Conservation (phyloP, 2,797 vertebrate species). For the Monodelphis domestica region DNA sequence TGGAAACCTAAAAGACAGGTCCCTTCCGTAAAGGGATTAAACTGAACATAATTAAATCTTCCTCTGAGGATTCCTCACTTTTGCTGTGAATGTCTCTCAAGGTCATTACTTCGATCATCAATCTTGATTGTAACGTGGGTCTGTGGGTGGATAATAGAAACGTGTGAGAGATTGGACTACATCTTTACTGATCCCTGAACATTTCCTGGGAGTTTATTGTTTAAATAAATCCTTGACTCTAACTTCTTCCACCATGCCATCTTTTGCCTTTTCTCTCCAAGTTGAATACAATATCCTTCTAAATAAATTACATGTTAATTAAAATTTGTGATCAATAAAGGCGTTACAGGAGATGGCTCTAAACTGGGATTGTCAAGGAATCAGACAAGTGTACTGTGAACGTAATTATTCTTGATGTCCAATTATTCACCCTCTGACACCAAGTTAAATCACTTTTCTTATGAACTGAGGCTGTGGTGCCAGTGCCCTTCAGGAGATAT, state of each 20-base stretch:
- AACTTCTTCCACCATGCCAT: not conserved
- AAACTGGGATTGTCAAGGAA: slow-evolving; percentile 3
- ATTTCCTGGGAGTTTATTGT: not conserved
- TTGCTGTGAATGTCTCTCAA: not conserved
- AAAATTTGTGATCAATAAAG: not conserved
- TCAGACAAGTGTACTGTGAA: not conserved
- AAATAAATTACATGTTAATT: not conserved
- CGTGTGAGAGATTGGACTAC: not conserved
- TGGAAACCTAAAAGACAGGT: not conserved
- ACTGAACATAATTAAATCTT: not conserved
- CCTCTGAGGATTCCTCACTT: slow-evolving; percentile 50
- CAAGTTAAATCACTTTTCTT: slow-evolving; percentile 81
- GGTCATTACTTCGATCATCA: not conserved
- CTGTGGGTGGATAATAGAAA: not conserved
- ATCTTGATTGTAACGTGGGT: not conserved
- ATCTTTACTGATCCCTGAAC: not conserved
- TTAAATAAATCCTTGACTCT: not conserved
- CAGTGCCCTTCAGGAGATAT: slow-evolving; percentile 38
- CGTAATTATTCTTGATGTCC: slow-evolving; percentile 72
- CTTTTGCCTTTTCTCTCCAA: not conserved
- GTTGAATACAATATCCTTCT: not conserved
- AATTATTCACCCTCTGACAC: slow-evolving; percentile 80
- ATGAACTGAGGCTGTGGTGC: slow-evolving; percentile 70
- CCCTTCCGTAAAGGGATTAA: not conserved
- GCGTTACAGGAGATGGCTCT: slow-evolving; percentile 37